phyloP scores from a whole-genome alignment of 1,140 invertebrate species.

The Pygmarrhopalites habei region DNA sequence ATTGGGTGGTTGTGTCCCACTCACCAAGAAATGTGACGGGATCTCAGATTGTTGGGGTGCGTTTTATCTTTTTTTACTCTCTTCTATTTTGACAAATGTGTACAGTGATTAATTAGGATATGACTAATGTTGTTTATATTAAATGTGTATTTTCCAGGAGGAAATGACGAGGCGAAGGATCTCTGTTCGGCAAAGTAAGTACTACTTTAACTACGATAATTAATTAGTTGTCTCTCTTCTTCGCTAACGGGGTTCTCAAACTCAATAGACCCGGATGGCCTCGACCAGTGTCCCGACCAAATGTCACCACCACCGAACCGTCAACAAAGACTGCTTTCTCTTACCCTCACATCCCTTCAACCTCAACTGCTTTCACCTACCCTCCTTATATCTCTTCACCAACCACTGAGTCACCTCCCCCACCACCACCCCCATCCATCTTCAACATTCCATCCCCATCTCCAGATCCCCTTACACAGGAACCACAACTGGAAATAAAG shows the following conservation, averaged over 20 bases:
- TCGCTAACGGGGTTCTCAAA: no score
- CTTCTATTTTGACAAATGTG: background rate
- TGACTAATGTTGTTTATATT: background rate
- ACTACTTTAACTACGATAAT: no score
- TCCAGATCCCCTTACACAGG: no score
- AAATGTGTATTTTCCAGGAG: constrained; percentile 6
- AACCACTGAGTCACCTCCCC: background rate
- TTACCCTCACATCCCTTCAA: background rate
- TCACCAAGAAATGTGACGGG: constrained; percentile 8
- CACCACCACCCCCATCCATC: background rate
- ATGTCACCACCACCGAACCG: background rate
- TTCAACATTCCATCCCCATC: background rate
- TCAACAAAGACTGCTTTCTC: background rate
- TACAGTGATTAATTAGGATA: background rate
- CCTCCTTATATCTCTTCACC: background rate
- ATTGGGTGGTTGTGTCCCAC: constrained; percentile 27
- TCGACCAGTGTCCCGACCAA: no score
- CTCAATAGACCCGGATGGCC: no score
- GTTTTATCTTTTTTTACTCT: constrained; percentile 1
- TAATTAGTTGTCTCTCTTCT: no score
- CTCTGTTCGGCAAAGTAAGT: constrained; percentile 8
- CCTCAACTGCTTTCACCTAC: background rate
- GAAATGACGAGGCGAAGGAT: constrained; percentile 29
- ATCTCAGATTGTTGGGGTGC: background rate
- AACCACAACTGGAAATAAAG: no score